A percentile compares a stretch with the other conserved stretches of the same genome.
These are phyloP conservation scores for Drosophila parabipectinata DNA, from an alignment of 1,140 invertebrate genomes.

Conservation along the genomic window DNA sequence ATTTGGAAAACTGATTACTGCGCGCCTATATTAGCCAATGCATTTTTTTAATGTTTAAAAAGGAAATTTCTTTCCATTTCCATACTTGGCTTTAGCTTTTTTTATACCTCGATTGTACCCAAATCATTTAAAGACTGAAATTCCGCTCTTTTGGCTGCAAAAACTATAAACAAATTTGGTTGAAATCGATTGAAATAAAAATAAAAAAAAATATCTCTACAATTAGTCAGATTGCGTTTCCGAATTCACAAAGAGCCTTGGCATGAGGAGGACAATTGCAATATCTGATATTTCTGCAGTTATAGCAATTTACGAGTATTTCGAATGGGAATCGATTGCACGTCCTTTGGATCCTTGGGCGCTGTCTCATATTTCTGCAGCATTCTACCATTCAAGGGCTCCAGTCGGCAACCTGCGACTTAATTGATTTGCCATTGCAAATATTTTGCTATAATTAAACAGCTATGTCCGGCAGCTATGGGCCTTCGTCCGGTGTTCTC, in stretches of 20 bases:
- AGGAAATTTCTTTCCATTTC: too few relatives aligned
- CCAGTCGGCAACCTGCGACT: conserved; percentile 14
- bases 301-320: background rate
- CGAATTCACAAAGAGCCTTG: background rate
- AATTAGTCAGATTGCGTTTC: background rate
- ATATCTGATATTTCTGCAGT: background rate
- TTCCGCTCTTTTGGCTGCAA: background rate
- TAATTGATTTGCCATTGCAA: conserved; percentile 57
- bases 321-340: conserved; percentile 3
- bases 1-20: too few relatives aligned
- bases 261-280: background rate
- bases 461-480: conserved; percentile 17
- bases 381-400: conserved; percentile 10
- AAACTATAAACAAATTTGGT: background rate
- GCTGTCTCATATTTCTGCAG: conserved; percentile 35
- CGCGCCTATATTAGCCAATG: too few relatives aligned
- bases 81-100: too few relatives aligned
- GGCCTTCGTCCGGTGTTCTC: background rate
- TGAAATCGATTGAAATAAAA: background rate
- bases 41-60: too few relatives aligned
- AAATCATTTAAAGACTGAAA: too few relatives aligned
- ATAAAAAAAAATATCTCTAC: background rate
- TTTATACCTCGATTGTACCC: too few relatives aligned
- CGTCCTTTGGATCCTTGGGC: background rate
- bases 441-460: conserved; percentile 63